These are phyloP conservation scores for Sussaba pulchella DNA, from an alignment of 2,888 invertebrate species.

Conservation along the genomic window DNA sequence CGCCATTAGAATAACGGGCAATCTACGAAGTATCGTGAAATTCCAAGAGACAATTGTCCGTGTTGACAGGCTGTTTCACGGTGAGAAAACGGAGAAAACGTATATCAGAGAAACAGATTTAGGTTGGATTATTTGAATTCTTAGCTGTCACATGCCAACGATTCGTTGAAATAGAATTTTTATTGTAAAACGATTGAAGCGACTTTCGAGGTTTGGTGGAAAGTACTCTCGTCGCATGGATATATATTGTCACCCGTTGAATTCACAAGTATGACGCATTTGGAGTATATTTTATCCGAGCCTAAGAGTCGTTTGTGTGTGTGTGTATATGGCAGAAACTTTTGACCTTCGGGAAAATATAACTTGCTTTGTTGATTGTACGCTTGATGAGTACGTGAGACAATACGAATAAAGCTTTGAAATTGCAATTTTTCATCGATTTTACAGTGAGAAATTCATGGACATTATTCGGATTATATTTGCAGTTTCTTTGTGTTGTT, in stretches of 20 bases:
- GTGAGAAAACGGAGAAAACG: not conserved
- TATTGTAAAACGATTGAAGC: too few relatives aligned
- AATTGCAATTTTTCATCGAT: too few relatives aligned
- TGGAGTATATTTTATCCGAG: not conserved
- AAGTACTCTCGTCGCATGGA: not conserved
- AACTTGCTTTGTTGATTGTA: too few relatives aligned
- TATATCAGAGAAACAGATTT: constrained; percentile 63
- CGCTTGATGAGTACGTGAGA: too few relatives aligned
- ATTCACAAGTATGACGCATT: constrained; percentile 29
- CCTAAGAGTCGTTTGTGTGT: not conserved
- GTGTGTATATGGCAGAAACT: not conserved
- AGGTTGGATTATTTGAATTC: constrained; percentile 5
- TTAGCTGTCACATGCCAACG: not conserved
- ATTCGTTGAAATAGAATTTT: not conserved
- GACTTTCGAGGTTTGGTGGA: not conserved
- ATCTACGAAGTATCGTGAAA: constrained; percentile 28
- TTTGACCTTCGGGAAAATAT: constrained; percentile 5
- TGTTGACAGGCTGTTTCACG: constrained; percentile 78
- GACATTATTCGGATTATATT: too few relatives aligned
- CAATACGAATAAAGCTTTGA: too few relatives aligned
- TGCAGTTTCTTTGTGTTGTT: too few relatives aligned
- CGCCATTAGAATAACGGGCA: constrained; percentile 21
- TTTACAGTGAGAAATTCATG: too few relatives aligned
- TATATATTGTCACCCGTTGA: not conserved
- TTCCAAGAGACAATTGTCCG: constrained; percentile 61